Base-by-base conservation (phyloP, 2,797 vertebrate species). In the Perodicticus potto region DNA sequence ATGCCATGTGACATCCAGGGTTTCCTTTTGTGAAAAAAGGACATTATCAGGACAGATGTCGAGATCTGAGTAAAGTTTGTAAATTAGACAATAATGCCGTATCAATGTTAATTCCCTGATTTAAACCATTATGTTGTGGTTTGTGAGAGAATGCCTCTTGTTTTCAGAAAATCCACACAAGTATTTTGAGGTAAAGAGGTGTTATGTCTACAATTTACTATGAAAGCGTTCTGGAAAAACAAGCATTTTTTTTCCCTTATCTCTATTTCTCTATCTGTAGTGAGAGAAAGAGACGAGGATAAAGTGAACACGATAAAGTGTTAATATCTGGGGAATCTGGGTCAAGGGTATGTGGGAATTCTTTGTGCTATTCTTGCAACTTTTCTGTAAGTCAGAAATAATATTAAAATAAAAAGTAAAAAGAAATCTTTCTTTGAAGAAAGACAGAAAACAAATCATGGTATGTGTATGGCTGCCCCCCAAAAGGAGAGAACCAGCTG, bases 391-490 rank as follows among this genome's bases (percentile, higher is more conserved):
- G 37, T 89, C 74, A 63, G 8, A 83, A 92, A 40, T 77, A 3
- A 7, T 19, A 20, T 70, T 37, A 14, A 67, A 85, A 80, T 49
- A 37, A 89, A 74, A 89, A 57, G 13, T 8, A 43, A 65, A 63
- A 55, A n/a, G 11, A 84, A 22, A 34, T 13, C n/a, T 77, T 53
- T 53, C 49, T 53, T 63, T 17, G 2, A 65, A 59, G 25, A 74
- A 27, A 49, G 49, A 27, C 49, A 32, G 65, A 76, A 65, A 82
- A 49, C 9, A 84, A 23, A 34, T 19, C 4, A 23, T 12, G 43
- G 37, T 13, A 7, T 4, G 27, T 12, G 5, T 3, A 0, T 2
- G 25, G 61, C 4, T 53, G n/a, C 1, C 32, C 34, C n/a, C 29
- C 27, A 20, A 89, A n/a, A 84, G 76, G 32, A 70, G 84, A 80